A percentile compares a stretch with the other conserved stretches of the same genome.
These are phyloP conservation scores for Phrynocephalus forsythii DNA, from an alignment of 2,797 vertebrate species.

Conservation along the genomic window DNA sequence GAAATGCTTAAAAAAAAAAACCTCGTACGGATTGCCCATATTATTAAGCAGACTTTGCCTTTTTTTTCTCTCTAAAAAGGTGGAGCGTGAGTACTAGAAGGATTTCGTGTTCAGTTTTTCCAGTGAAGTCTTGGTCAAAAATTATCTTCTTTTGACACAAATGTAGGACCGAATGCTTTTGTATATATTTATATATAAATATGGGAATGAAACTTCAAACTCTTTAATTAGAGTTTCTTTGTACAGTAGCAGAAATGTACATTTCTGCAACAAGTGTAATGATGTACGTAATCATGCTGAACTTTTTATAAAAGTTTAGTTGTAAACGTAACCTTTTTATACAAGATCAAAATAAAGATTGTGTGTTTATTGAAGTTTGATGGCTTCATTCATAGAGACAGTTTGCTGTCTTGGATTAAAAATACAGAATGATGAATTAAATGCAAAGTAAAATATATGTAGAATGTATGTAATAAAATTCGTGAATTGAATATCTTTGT, in stretches of 20 bases:
- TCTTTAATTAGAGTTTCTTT: conserved; percentile 87
- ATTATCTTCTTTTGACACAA: conserved; percentile 86
- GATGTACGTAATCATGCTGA: conserved; percentile 99
- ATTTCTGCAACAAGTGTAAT: conserved; percentile 97
- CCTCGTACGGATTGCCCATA: conserved; percentile 86
- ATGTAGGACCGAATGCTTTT: conserved; percentile 91
- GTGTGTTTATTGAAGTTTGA: conserved; percentile 89
- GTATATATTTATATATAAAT: conserved; percentile 85
- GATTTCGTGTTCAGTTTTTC: conserved; percentile 88
- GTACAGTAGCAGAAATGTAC: conserved; percentile 94
- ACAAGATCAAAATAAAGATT: conserved; percentile 99
- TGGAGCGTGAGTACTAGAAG: conserved; percentile 91
- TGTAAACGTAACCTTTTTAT: conserved; percentile 99
- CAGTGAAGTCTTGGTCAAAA: conserved; percentile 88
- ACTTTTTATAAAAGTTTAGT: conserved; percentile 99
- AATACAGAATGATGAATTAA: conserved; percentile 60
- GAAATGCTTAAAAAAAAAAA: conserved; percentile 48
- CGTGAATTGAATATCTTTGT: conserved; percentile 63
- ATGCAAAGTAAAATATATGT: conserved; percentile 69
- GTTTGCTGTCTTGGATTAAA: conserved; percentile 55
- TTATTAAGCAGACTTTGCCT: conserved; percentile 89
- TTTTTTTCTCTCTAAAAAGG: conserved; percentile 92
- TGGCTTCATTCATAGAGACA: conserved; percentile 77
- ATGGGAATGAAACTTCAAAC: conserved; percentile 88
- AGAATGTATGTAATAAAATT: conserved; percentile 74